A percentile compares a stretch with the other conserved stretches of the same genome.
Evolutionary conservation across 2,888 invertebrate genomes (phyloP).

Genomic region (Aleiodes alternator): DNA sequence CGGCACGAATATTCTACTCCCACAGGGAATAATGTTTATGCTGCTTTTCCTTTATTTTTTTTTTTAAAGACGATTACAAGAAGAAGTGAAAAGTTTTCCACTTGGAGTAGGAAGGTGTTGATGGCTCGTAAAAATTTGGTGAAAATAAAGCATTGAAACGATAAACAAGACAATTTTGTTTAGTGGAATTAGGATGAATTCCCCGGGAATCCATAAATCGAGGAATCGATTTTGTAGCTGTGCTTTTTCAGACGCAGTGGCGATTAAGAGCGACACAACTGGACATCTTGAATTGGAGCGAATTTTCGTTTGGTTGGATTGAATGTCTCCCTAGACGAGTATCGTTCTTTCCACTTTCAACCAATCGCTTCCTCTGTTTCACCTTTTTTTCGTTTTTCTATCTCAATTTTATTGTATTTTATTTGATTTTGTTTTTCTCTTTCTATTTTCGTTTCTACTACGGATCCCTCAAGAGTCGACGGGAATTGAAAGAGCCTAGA

Average conservation of each 20-base stretch:
- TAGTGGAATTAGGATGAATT: conserved; percentile 58
- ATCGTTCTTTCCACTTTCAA: conserved; percentile 58
- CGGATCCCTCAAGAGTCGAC: conserved; percentile 47
- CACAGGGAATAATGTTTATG: conserved; percentile 7
- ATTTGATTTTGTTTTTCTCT: conserved; percentile 37
- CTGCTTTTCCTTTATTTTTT: too few relatives aligned
- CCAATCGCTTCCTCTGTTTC: conserved; percentile 47
- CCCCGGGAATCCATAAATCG: conserved; percentile 74
- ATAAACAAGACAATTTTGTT: conserved; percentile 74
- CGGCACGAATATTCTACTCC: conserved; percentile 7
- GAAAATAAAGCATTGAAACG: conserved; percentile 49
- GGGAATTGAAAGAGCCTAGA: conserved; percentile 71
- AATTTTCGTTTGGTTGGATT: conserved; percentile 66
- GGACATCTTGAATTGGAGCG: conserved; percentile 62
- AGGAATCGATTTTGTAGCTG: conserved; percentile 37
- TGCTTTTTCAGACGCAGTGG: conserved; percentile 21
- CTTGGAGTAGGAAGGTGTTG: conserved; percentile 16
- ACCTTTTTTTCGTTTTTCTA: conserved; percentile 32
- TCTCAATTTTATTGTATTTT: conserved; percentile 51
- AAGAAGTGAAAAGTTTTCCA: conserved; percentile 41
- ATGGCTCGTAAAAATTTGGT: conserved; percentile 27
- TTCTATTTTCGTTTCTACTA: neutral
- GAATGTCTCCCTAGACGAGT: conserved; percentile 75
- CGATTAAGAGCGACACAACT: conserved; percentile 62
- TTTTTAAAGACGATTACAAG: neutral